Percentiles rank a stretch among this genome's conserved stretches.
These are phyloP conservation scores for Muscina levida DNA, from an alignment of 2,888 invertebrate species.

Conservation along the genomic window DNA sequence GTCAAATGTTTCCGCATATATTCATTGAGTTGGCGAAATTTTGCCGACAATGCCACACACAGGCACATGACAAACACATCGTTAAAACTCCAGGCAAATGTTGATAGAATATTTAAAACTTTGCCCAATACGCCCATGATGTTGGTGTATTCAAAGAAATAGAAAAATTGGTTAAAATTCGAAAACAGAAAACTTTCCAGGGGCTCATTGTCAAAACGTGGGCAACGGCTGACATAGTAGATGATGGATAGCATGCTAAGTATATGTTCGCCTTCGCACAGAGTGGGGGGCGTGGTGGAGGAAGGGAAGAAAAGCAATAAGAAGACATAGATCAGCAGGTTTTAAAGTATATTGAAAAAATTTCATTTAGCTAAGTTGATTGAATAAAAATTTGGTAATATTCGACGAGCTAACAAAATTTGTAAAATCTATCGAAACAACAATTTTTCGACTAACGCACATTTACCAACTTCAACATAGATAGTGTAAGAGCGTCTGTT, in stretches of 20 bases:
- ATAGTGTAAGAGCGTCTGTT: too few species aligned
- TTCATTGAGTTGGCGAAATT: slow-evolving; percentile 84
- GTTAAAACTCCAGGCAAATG: slow-evolving; percentile 88
- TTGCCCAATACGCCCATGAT: slow-evolving; percentile 74
- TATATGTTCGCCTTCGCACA: slow-evolving; percentile 82
- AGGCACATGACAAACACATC: slow-evolving; percentile 87
- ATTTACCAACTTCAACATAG: too few species aligned
- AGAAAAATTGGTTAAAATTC: slow-evolving; percentile 72
- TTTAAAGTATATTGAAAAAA: too few species aligned
- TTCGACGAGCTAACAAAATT: too few species aligned
- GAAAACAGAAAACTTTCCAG: slow-evolving; percentile 73
- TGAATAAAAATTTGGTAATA: too few species aligned
- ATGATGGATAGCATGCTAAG: slow-evolving; percentile 83
- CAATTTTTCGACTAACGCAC: too few species aligned
- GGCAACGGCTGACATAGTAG: slow-evolving; percentile 75
- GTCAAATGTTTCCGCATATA: slow-evolving; percentile 80
- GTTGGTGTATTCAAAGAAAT: slow-evolving; percentile 71
- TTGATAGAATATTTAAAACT: slow-evolving; percentile 82
- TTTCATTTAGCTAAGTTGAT: too few species aligned
- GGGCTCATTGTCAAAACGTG: slow-evolving; percentile 70
- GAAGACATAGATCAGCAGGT: too few species aligned
- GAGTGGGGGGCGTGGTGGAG: too few species aligned
- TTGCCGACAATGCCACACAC: slow-evolving; percentile 84
- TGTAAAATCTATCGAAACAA: too few species aligned
- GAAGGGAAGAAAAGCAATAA: too few species aligned